phyloP scores from a whole-genome alignment of 1,140 invertebrate species.

The Gonioctena quinquepunctata region DNA sequence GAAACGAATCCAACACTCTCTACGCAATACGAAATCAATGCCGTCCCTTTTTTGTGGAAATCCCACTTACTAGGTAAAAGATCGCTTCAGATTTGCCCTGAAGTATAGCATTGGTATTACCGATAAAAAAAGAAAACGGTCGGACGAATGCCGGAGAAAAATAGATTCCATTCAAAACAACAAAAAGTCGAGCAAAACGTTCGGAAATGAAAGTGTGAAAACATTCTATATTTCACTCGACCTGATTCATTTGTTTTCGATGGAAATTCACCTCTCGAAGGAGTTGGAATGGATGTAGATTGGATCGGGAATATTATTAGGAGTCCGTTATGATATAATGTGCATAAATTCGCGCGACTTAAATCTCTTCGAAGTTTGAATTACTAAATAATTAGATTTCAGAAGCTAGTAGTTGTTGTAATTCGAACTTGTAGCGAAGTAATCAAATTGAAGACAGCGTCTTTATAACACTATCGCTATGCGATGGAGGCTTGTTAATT shows the following conservation, averaged over 20 bases:
- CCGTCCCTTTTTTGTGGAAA: too few species aligned
- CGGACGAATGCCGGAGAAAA: conserved; percentile 14
- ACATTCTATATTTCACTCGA: conserved; percentile 20
- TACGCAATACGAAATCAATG: too few species aligned
- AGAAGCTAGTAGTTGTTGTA: conserved; percentile 32
- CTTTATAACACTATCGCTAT: too few species aligned
- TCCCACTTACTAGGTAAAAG: neutral
- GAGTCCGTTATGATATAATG: conserved; percentile 9
- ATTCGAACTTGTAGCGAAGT: conserved; percentile 21
- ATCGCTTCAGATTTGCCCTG: neutral
- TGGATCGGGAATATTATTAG: neutral
- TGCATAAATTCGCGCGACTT: conserved; percentile 11
- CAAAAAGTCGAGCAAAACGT: conserved; percentile 19
- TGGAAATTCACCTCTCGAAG: conserved; percentile 1
- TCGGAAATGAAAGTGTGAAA: conserved; percentile 12
- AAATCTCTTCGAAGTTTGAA: conserved; percentile 37
- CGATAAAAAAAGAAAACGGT: conserved; percentile 11
- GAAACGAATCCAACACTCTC: too few species aligned
- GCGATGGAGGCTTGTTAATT: too few species aligned
- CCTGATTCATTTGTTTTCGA: conserved; percentile 33
- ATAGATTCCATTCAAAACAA: conserved; percentile 24
- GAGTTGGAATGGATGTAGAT: neutral
- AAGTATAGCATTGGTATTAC: conserved; percentile 14
- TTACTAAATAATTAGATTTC: conserved; percentile 42
- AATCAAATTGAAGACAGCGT: conserved; percentile 29